Evolutionary conservation across 2,888 invertebrate species (phyloP).

Genomic region (Parelbella ahira): DNA sequence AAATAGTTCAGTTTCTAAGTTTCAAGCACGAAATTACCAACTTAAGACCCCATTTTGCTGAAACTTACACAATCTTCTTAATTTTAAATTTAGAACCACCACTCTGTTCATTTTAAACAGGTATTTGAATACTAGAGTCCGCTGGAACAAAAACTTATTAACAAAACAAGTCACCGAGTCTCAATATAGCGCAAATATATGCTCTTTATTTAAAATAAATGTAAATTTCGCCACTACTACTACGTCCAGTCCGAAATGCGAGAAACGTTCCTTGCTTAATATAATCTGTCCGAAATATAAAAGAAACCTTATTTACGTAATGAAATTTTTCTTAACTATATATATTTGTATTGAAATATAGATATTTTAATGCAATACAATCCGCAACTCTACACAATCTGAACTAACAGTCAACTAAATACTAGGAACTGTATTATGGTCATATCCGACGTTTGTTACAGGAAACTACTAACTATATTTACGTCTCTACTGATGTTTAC

Average conservation of each 20-base stretch:
- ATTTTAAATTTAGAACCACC: conserved; percentile 21
- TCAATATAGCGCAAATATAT: conserved; percentile 8
- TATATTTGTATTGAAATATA: too few relatives aligned
- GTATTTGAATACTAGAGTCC: conserved; percentile 11
- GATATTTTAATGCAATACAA: too few relatives aligned
- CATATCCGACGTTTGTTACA: conserved; percentile 33
- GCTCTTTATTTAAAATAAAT: conserved; percentile 12
- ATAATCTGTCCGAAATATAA: too few relatives aligned
- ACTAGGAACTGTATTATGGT: conserved; percentile 22
- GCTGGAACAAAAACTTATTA: conserved; percentile 15
- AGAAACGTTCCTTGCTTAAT: too few relatives aligned
- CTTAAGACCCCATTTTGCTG: conserved; percentile 16
- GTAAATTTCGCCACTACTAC: conserved; percentile 16
- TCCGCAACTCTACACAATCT: background rate
- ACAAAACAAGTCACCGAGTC: conserved; percentile 9
- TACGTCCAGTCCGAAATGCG: too few relatives aligned
- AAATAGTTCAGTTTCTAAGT: conserved; percentile 21
- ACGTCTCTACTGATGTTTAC: conserved; percentile 31
- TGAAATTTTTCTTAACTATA: too few relatives aligned
- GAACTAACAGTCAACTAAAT: too few relatives aligned
- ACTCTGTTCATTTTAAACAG: conserved; percentile 3
- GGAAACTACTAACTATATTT: conserved; percentile 35
- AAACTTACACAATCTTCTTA: conserved; percentile 18
- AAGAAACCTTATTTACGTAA: too few relatives aligned
- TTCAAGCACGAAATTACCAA: conserved; percentile 17